Percentiles rank a stretch among this genome's conserved stretches.
phyloP scores from a whole-genome alignment of 1,140 invertebrate species.

The Zaprionus gabonicus region DNA sequence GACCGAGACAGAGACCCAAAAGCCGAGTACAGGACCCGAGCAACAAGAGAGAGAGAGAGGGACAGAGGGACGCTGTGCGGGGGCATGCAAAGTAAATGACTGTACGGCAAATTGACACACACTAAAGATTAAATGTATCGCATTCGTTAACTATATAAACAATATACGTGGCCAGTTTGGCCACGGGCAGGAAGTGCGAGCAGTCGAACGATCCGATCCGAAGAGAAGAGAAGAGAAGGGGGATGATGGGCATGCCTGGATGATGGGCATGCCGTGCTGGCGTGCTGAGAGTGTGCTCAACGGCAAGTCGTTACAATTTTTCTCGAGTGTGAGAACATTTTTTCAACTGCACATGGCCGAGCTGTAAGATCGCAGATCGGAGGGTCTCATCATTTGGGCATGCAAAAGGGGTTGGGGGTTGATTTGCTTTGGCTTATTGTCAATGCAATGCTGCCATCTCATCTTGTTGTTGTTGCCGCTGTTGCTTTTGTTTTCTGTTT shows the following conservation, averaged over 20 bases:
- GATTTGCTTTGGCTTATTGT: slow-evolving; percentile 58
- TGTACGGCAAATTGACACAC: slow-evolving; percentile 83
- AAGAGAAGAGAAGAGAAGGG: slow-evolving; percentile 1
- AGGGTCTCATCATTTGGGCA: slow-evolving; percentile 69
- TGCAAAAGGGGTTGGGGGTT: slow-evolving; percentile 60
- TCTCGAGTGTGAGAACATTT: slow-evolving; percentile 77
- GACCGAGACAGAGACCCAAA: slow-evolving; percentile 41
- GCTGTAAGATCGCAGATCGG: slow-evolving; percentile 6
- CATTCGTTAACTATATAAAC: slow-evolving; percentile 83
- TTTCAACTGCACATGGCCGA: slow-evolving; percentile 71
- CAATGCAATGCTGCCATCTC: slow-evolving; percentile 58
- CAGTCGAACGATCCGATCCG: slow-evolving; percentile 18
- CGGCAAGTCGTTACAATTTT: slow-evolving; percentile 76
- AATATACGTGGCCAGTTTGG: slow-evolving; percentile 76
- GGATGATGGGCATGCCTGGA: slow-evolving; percentile 16
- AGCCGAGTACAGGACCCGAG: neutral
- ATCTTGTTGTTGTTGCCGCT: slow-evolving; percentile 32
- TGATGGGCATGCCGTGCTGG: slow-evolving; percentile 60
- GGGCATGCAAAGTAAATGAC: slow-evolving; percentile 80
- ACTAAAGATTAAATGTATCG: slow-evolving; percentile 83
- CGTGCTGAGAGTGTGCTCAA: slow-evolving; percentile 77
- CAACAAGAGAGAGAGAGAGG: neutral
- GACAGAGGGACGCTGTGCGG: slow-evolving; percentile 35
- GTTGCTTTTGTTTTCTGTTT: slow-evolving; percentile 13
- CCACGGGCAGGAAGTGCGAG: slow-evolving; percentile 61